These are phyloP conservation scores for Corythornis cristatus DNA, from an alignment of 2,113 vertebrate species.

Conservation along the genomic window DNA sequence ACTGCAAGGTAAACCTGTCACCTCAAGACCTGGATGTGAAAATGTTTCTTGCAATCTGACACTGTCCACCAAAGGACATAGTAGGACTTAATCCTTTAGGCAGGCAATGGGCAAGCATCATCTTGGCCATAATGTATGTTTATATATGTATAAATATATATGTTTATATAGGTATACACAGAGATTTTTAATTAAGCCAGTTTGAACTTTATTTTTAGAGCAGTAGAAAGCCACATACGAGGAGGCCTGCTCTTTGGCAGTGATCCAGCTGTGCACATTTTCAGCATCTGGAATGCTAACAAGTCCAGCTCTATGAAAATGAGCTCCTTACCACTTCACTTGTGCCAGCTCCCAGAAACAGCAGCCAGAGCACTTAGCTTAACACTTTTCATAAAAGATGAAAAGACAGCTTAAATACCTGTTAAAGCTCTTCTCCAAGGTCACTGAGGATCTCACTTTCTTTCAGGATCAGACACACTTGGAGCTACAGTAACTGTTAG, in stretches of 20 bases:
- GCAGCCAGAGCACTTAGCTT: neutral
- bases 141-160: neutral
- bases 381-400: neutral
- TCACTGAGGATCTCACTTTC: neutral
- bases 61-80: neutral
- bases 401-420: neutral
- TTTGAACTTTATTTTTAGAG: conserved; percentile 45
- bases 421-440: neutral
- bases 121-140: neutral
- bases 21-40: neutral
- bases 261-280: conserved; percentile 59
- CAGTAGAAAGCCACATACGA: conserved; percentile 44
- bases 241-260: conserved; percentile 30
- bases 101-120: neutral
- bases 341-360: conserved; percentile 26
- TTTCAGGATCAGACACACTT: neutral
- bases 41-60: neutral
- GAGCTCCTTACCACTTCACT: conserved; percentile 43
- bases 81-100: neutral
- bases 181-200: conserved; percentile 44
- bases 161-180: neutral
- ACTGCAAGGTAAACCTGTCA: neutral
- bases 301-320: conserved; percentile 62
- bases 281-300: conserved; percentile 73
- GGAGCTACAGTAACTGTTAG: neutral